Percentiles rank a stretch among this genome's conserved stretches.
Conservation (phyloP, 2,113 vertebrate species). For the Chascanopsetta lugubris region DNA sequence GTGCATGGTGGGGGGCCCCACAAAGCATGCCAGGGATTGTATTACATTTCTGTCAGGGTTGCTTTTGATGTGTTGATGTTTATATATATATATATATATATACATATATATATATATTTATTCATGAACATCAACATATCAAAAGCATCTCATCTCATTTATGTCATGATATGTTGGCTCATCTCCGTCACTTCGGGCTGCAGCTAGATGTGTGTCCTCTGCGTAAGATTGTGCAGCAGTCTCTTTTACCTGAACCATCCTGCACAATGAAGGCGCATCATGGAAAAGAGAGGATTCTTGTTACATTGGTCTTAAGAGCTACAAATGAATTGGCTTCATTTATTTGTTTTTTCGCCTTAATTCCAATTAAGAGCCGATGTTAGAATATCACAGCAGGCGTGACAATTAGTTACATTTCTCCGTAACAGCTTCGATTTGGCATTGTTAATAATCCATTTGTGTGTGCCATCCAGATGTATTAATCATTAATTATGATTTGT, state of each 20-base stretch:
- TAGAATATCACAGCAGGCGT: slow-evolving; percentile 32
- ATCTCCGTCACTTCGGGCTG: not conserved
- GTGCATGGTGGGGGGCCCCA: not conserved
- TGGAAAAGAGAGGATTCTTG: not conserved
- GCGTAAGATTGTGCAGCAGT: not conserved
- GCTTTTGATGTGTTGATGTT: not conserved
- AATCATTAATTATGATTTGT: not conserved
- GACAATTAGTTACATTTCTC: slow-evolving; percentile 48
- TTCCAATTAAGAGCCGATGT: slow-evolving; percentile 38
- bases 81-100: no score
- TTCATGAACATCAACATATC: slow-evolving; percentile 4
- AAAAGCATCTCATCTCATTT: slow-evolving; percentile 4
- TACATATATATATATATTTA: no score
- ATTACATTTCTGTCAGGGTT: not conserved
- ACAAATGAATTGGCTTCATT: slow-evolving; percentile 35
- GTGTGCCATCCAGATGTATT: slow-evolving; percentile 17
- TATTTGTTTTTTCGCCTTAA: slow-evolving; percentile 37
- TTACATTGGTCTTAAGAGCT: not conserved
- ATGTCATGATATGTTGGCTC: not conserved
- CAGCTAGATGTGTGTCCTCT: not conserved
- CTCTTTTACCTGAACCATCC: not conserved
- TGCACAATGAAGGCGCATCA: not conserved
- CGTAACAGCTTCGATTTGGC: slow-evolving; percentile 23
- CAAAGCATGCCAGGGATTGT: not conserved
- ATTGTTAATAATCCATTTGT: slow-evolving; percentile 21